phyloP scores from a whole-genome alignment of 1,140 invertebrate genomes.

The Ostrea denselamellosa region DNA sequence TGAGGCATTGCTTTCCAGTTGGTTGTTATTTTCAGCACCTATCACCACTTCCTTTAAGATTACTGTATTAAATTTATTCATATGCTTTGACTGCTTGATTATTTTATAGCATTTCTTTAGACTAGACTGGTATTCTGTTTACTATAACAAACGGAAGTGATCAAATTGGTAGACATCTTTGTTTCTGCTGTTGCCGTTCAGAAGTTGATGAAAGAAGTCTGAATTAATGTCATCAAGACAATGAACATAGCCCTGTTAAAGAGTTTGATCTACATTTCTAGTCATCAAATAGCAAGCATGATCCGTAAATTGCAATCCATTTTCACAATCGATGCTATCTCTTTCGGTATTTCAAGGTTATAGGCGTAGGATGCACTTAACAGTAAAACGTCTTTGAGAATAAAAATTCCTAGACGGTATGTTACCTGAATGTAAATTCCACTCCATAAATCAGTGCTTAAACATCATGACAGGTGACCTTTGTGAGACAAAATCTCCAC shows the following conservation, averaged over 20 bases:
- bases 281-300: too few species aligned
- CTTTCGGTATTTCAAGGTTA: background rate
- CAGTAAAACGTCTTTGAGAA: background rate
- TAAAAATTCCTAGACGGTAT: slow-evolving; percentile 5
- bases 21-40: slow-evolving; percentile 24
- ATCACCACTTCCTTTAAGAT: slow-evolving; percentile 17
- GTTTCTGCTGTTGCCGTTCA: too few species aligned
- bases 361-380: background rate
- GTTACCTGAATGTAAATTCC: background rate
- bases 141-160: too few species aligned
- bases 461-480: background rate
- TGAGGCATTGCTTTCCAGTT: background rate
- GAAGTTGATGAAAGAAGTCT: too few species aligned
- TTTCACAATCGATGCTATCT: background rate
- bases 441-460: slow-evolving; percentile 12
- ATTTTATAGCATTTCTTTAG: background rate
- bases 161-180: too few species aligned
- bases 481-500: background rate
- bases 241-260: too few species aligned
- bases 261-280: too few species aligned
- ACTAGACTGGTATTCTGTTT: background rate
- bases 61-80: background rate
- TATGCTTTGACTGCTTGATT: background rate
- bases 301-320: background rate
- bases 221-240: too few species aligned